Evolutionary conservation across 2,113 vertebrate genomes (phyloP), one percentile per base, ranked within the genome.

Genomic region (Actenoides hombroni): DNA sequence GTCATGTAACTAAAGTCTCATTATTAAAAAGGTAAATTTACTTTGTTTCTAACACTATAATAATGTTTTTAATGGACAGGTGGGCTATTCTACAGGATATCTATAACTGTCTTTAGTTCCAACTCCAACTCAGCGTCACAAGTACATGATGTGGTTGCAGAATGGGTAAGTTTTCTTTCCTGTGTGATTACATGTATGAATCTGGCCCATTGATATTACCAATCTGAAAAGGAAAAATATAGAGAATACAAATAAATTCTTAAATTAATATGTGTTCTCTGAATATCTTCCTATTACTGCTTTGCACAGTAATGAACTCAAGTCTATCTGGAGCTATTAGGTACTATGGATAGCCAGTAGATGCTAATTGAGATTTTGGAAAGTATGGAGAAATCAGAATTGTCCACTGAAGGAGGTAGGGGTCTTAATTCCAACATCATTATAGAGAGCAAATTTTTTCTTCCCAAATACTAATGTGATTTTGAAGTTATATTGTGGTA

Each of bases 51-150:
- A 87, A 95, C n/a, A 57, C 59, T 88, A 5, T 44, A 64, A 95
- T 95, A 49, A n/a, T 97, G 71, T 94, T 96, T 97, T 81, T 83
- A 68, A 96, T 94, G 96, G 84, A 88, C 98, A 99, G 99, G 99
- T 94, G 97, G 97, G 28, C 93, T 98, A n/a, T 98, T 98, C 97
- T 99, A 98, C 98, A 98, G 98, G 84, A 95, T 99, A 67, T 97
- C 98, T 5, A 88, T 99, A 85, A 96, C 91, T 82, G 97, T 99
- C 95, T 96, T 94, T 83, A 98, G 97, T 60, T 77, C 83, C 39
- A 85, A 86, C 53, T 56, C 76, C 21, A 81, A 97, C 53, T 78
- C 95, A 1, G 96, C 77, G 44, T 87, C 86, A 0, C 98, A 97
- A 68, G 98, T 99, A 48, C 97, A 98, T 68, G 97, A 75, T 68